A percentile compares a stretch with the other conserved stretches of the same genome.
These are phyloP conservation scores for Gallinago undulata DNA, from an alignment of 2,113 vertebrate genomes.

Conservation along the genomic window DNA sequence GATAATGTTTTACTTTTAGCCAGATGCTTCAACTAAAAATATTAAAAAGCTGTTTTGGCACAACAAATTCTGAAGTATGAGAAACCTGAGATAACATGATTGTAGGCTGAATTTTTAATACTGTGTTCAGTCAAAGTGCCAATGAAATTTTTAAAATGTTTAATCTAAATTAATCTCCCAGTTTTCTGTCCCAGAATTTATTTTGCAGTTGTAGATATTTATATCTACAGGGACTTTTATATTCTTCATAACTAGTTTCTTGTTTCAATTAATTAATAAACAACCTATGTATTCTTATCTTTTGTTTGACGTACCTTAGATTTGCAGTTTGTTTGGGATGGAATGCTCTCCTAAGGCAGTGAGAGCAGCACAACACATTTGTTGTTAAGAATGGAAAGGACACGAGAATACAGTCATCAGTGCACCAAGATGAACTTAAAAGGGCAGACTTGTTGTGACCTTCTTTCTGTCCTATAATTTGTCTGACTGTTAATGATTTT, in stretches of 20 bases:
- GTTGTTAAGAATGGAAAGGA: background rate
- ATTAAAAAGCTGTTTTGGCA: background rate
- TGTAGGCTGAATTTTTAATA: background rate
- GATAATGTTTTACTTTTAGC: background rate
- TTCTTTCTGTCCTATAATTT: background rate
- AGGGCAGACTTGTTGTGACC: background rate
- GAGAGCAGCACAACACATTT: background rate
- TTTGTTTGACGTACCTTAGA: background rate
- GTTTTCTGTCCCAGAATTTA: background rate
- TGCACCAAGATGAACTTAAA: background rate
- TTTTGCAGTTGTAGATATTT: background rate
- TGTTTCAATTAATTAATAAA: background rate
- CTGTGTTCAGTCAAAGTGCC: background rate
- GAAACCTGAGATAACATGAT: background rate
- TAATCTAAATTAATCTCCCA: background rate
- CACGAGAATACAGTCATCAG: background rate
- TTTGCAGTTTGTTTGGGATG: background rate
- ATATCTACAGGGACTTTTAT: background rate
- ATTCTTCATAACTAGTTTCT: background rate
- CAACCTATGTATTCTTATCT: background rate
- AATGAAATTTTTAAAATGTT: background rate
- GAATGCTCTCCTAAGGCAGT: background rate
- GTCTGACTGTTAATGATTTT: background rate
- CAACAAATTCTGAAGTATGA: background rate
- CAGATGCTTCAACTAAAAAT: background rate